Base-by-base conservation (phyloP, 2,888 invertebrate genomes). In the Tenthredo notha region DNA sequence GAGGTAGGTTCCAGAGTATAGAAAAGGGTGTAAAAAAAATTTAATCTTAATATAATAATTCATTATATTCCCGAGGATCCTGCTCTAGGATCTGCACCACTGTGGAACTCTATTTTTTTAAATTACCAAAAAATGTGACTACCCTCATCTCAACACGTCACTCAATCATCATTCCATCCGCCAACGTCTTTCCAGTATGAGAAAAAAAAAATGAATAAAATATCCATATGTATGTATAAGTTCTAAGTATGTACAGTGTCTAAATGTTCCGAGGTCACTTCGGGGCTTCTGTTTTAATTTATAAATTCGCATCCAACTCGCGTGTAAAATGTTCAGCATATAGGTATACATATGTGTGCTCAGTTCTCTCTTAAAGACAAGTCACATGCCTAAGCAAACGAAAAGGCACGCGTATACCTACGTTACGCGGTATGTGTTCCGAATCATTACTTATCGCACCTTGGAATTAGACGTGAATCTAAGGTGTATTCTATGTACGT, bases 371-470 rank as follows among this genome's bases (percentile, higher is more conserved):
- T 37, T 25, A 37, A 21, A n/a, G 40, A 40, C 58, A 40, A 61
- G 25, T 40, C 37, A 61, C 80, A 61, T 80, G 40, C 77, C 77
- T 77, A 54, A 77, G 77, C 80, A 61, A 61, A 15, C 61, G 29
- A 61, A 77, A 54, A 25, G 40, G n/a, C 40, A 37, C 61, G 58
- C 61, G 80, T 54, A 33, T 40, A 37, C 37, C 7, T 40, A 58
- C 15, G 21, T 37, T 61, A 40, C 80, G 58, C 37, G 21, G 61
- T 21, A 61, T 58, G 61, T 21, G 61, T 61, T 61, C 40, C n/a
- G 80, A 80, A 80, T 80, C 21, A 61, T 61, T 80, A 80, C 61
- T 80, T 80, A 80, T 80, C 80, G 29, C 80, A 61, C 58, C 61
- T 80, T 40, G 61, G 50, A n/a, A 37, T 61, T 80, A 61, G 37